Conservation (phyloP, 2,888 invertebrate genomes). For the Ferrisia virgata region DNA sequence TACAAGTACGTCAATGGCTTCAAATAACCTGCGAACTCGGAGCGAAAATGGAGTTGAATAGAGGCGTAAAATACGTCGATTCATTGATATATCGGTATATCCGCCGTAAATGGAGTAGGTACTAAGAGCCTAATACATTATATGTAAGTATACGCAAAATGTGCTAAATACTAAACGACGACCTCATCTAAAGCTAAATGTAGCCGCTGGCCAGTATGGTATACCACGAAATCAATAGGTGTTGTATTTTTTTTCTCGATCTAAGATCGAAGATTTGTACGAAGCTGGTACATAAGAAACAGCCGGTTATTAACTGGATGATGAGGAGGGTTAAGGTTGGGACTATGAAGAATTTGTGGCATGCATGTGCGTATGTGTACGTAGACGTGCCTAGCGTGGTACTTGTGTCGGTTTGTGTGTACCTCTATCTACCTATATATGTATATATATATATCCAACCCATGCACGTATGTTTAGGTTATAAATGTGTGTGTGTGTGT, state of each 20-base stretch:
- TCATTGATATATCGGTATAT: neutral
- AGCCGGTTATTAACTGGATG: conserved; percentile 16
- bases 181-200: neutral
- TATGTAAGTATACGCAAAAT: neutral
- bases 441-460: neutral
- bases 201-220: neutral
- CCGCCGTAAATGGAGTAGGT: neutral
- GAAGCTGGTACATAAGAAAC: neutral
- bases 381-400: neutral
- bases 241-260: conserved; percentile 1
- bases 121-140: too few relatives aligned
- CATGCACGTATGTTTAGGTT: too few relatives aligned
- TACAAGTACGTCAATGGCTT: neutral
- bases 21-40: neutral
- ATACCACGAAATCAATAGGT: neutral
- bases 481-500: neutral
- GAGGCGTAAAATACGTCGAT: neutral
- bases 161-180: neutral
- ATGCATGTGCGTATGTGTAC: neutral
- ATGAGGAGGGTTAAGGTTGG: neutral
- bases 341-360: conserved; percentile 11
- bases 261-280: neutral
- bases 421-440: too few relatives aligned
- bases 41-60: neutral
- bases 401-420: too few relatives aligned